Evolutionary conservation across 2,888 invertebrate species (phyloP), one percentile per base, ranked within the genome.

Genomic region (Limnephilus auricula): DNA sequence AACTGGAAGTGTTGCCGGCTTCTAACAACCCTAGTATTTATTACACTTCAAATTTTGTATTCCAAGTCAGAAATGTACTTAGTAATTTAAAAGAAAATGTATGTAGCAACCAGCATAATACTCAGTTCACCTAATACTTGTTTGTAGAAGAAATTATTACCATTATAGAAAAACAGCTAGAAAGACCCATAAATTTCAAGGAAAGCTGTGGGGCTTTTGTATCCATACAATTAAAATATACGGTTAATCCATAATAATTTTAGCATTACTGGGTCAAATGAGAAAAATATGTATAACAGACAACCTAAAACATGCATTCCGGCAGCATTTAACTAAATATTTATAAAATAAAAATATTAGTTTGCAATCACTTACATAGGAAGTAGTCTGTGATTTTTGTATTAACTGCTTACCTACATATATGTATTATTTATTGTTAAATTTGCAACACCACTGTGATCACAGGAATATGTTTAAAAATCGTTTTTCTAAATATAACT

Each of bases 1-100:
- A 90, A 93, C 95, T 3, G 97, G 97, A 93, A 96, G 96, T 93
- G 94, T 95, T 80, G 96, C 95, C 87, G 96, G 96, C 86, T 95
- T 95, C 93, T 96, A 95, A 94, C 89, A 31, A 18, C 13, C 65
- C 45, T 65, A 65, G 65, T 65, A 65, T 65, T 65, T 65, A 65
- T 65, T 65, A 9, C 1, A n/a, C 65, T 25, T 50, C 6, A 65
- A 65, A 65, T 65, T 2, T 18, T 65, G 18, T 65, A 65, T 65
- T 25, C 65, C 25, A 65, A 65, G 6, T 25, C 25, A 65, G 65
- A 65, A 65, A 13, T 45, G 13, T 45, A 65, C 25, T 6, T 65
- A 65, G 18, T 25, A 25, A 25, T 65, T 65, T 65, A 65, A 25
- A 65, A 65, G 65, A 25, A n/a, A 65, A 25, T n/a, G 9, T 65